Conservation (phyloP, 2,888 invertebrate genomes). For the Brachypalpus laphriformis region DNA sequence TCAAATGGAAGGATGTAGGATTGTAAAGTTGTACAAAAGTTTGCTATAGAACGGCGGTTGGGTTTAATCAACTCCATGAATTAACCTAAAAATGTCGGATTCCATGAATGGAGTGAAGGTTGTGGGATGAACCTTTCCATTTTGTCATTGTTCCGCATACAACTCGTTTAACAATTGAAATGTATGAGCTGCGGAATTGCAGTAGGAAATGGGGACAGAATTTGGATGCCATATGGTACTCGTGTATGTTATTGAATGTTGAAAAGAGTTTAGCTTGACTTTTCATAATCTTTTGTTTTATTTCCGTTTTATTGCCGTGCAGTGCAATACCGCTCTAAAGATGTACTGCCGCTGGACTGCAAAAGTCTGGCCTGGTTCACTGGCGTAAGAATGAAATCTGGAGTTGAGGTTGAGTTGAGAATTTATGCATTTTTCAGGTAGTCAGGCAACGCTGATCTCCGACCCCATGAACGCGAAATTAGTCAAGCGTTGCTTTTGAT, state of each 20-base stretch:
- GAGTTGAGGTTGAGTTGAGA: too few species aligned
- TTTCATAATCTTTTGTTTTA: background rate
- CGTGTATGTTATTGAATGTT: background rate
- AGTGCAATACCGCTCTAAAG: too few species aligned
- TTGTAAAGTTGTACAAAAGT: slow-evolving; percentile 33
- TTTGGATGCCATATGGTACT: background rate
- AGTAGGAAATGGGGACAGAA: background rate
- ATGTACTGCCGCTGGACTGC: too few species aligned
- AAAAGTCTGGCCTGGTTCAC: too few species aligned
- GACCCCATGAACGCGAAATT: too few species aligned
- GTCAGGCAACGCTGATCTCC: too few species aligned
- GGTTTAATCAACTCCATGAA: slow-evolving; percentile 44
- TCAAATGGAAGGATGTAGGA: slow-evolving; percentile 2
- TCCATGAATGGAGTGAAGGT: slow-evolving; percentile 42
- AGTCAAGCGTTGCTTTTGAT: too few species aligned
- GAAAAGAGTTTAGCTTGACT: background rate
- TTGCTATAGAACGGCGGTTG: background rate
- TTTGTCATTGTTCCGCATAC: slow-evolving; percentile 8
- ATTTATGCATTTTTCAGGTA: too few species aligned
- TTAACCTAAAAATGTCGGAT: slow-evolving; percentile 65
- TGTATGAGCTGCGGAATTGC: background rate
- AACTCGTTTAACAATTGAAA: slow-evolving; percentile 15
- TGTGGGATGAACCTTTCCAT: slow-evolving; percentile 18
- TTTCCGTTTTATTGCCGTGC: background rate
- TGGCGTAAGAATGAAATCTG: too few species aligned